phyloP scores from a whole-genome alignment of 2,113 vertebrate species.

The Bambusicola thoracicus region DNA sequence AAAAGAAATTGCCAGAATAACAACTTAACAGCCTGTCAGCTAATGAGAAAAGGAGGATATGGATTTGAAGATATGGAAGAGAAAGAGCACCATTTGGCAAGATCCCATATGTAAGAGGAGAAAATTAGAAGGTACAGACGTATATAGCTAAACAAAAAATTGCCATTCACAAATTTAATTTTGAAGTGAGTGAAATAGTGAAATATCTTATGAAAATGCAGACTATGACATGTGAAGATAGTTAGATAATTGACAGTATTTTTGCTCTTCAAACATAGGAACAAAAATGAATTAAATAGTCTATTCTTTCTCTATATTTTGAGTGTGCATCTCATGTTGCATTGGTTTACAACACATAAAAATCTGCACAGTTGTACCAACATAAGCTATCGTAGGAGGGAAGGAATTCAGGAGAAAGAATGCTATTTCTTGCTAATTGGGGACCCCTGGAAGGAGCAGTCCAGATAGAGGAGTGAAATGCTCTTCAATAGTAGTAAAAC shows the following conservation, averaged over 20 bases:
- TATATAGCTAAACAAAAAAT: rapidly evolving
- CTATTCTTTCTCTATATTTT: not conserved
- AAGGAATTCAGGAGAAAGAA: not conserved
- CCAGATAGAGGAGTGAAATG: not conserved
- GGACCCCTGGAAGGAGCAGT: not conserved
- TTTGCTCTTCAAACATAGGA: not conserved
- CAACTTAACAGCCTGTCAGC: not conserved
- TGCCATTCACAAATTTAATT: not conserved
- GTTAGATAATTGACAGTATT: not conserved
- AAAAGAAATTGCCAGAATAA: not conserved
- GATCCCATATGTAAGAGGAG: not conserved
- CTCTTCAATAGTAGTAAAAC: not conserved
- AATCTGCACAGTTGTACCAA: not conserved
- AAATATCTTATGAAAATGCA: rapidly evolving
- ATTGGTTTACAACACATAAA: not conserved
- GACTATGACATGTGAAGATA: not conserved
- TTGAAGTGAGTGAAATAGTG: not conserved
- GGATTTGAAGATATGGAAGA: not conserved
- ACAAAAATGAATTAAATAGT: not conserved
- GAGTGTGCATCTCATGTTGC: not conserved
- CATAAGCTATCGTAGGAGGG: not conserved
- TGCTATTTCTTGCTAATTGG: not conserved
- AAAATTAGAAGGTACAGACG: not conserved
- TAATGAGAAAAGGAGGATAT: not conserved
- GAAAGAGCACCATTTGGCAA: not conserved